Percentiles rank a stretch among this genome's conserved stretches.
Conservation (phyloP, 1,140 invertebrate genomes). For the Philotrypesis tridentata region DNA sequence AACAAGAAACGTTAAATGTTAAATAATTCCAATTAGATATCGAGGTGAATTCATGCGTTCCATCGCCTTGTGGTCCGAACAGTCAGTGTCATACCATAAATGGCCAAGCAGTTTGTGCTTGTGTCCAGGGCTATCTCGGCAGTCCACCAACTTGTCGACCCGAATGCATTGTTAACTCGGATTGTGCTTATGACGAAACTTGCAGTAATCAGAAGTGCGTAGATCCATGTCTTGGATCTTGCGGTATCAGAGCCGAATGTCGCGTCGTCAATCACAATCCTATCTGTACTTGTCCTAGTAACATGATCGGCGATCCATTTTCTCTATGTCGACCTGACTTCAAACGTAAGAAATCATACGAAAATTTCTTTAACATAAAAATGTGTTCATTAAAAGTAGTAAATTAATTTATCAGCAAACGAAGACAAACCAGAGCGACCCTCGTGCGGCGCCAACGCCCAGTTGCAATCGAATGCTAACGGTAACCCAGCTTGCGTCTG, state of each 20-base stretch:
- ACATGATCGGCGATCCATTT: constrained; percentile 73
- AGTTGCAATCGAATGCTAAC: constrained; percentile 73
- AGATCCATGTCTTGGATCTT: constrained; percentile 73
- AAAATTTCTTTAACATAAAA: not conserved
- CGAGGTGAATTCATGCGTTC: constrained; percentile 62
- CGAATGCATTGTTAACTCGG: constrained; percentile 80
- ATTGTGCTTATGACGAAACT: constrained; percentile 77
- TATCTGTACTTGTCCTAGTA: constrained; percentile 72
- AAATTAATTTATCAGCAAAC: constrained; percentile 16
- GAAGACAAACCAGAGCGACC: constrained; percentile 51
- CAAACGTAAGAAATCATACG: constrained; percentile 65
- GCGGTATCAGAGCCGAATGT: constrained; percentile 75
- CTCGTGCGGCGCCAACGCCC: constrained; percentile 76
- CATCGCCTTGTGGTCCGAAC: constrained; percentile 70
- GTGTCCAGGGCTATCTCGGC: constrained; percentile 76
- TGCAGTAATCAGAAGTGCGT: constrained; percentile 78
- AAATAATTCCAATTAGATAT: constrained; percentile 24
- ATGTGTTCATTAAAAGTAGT: not conserved
- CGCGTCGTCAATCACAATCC: constrained; percentile 74
- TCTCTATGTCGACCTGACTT: constrained; percentile 73
- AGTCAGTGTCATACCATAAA: constrained; percentile 69
- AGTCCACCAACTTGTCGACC: constrained; percentile 78
- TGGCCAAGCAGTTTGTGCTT: constrained; percentile 77
- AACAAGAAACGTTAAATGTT: constrained; percentile 1
- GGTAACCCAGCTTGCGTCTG: constrained; percentile 78